These are phyloP conservation scores for Dasypolia templi DNA, from an alignment of 2,888 invertebrate genomes.

Conservation along the genomic window DNA sequence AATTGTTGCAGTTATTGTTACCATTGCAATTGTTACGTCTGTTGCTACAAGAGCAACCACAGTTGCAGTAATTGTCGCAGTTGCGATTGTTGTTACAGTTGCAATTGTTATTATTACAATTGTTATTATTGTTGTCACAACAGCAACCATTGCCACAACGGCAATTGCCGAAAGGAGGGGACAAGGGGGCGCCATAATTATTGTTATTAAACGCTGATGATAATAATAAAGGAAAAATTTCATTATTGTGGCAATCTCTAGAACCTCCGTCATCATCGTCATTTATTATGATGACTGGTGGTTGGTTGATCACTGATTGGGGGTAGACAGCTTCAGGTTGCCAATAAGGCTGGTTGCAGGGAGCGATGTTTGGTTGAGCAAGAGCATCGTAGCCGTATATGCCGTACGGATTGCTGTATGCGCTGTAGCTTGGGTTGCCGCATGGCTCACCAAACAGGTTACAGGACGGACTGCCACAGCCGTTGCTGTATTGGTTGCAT, in stretches of 20 bases:
- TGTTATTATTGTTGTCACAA: neutral
- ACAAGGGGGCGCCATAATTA: neutral
- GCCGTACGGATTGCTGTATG: neutral
- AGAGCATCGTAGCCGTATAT: constrained; percentile 11
- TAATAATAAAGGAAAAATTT: constrained; percentile 40
- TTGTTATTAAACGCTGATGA: constrained; percentile 33
- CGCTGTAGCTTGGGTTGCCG: neutral
- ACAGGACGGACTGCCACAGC: neutral
- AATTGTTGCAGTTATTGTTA: constrained; percentile 6
- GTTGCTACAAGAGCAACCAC: constrained; percentile 17
- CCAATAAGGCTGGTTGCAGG: constrained; percentile 31
- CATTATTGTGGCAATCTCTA: constrained; percentile 14
- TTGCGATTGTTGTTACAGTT: neutral
- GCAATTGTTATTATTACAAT: constrained; percentile 5
- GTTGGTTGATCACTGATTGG: constrained; percentile 35
- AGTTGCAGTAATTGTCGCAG: constrained; percentile 1
- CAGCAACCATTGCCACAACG: neutral
- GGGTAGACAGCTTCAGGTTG: constrained; percentile 7
- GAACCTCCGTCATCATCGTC: constrained; percentile 26
- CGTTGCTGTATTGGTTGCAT: no score
- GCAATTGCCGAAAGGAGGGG: constrained; percentile 3
- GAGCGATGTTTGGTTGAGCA: constrained; percentile 5
- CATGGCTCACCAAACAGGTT: neutral
- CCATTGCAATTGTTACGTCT: constrained; percentile 7
- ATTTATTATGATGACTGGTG: constrained; percentile 56